Conservation (phyloP, 2,113 vertebrate species). For the Dunckerocampus dactyliophorus region DNA sequence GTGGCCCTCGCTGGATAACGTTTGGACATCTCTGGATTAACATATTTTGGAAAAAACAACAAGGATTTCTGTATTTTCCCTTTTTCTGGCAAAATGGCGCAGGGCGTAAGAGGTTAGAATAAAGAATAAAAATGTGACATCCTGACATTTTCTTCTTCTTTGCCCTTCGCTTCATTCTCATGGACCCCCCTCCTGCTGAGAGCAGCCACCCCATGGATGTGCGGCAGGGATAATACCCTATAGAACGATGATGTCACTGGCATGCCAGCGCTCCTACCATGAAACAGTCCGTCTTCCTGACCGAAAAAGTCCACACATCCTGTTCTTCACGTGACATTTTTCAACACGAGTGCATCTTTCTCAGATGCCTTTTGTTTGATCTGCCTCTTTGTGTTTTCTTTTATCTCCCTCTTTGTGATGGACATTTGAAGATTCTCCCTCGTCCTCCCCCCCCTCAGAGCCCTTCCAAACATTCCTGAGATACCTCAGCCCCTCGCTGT, state of each 20-base stretch:
- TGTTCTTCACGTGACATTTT: slow-evolving; percentile 31
- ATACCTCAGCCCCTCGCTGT: slow-evolving; percentile 30
- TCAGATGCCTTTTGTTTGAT: slow-evolving; percentile 2
- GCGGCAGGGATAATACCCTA: neutral
- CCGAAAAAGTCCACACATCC: slow-evolving; percentile 36
- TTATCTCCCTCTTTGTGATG: slow-evolving; percentile 56
- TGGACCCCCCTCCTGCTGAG: neutral
- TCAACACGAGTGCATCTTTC: slow-evolving; percentile 17
- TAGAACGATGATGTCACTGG: slow-evolving; percentile 13
- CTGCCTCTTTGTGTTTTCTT: slow-evolving; percentile 44
- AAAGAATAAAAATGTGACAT: no score
- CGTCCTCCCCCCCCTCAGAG: slow-evolving; percentile 19
- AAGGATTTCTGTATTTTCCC: no score
- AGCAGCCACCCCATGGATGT: slow-evolving; percentile 3
- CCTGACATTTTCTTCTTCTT: neutral
- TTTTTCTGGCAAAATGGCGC: no score
- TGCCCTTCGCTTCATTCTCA: neutral
- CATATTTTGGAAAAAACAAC: no score
- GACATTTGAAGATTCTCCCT: slow-evolving; percentile 41
- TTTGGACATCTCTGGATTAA: no score
- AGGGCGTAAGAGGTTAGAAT: no score
- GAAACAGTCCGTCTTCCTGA: slow-evolving; percentile 17
- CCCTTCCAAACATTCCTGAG: slow-evolving; percentile 37
- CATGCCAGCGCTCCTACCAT: slow-evolving; percentile 10
- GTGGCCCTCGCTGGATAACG: no score